Percentiles rank a stretch among this genome's conserved stretches.
phyloP scores from a whole-genome alignment of 2,113 vertebrate genomes.

The Melanotaenia duboulayi region DNA sequence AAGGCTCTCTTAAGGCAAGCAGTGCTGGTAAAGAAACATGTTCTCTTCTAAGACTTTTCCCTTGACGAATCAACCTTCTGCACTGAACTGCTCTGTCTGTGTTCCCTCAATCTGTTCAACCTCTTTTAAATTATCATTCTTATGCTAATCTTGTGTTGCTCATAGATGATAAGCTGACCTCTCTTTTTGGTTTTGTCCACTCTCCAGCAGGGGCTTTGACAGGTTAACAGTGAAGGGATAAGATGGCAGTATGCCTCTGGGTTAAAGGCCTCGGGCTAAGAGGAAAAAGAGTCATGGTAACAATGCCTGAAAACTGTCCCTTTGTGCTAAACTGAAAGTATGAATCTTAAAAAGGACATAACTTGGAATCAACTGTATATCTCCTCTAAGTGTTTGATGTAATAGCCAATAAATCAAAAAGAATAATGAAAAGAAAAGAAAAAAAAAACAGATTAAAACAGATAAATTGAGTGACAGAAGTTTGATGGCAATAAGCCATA shows the following conservation, averaged over 20 bases:
- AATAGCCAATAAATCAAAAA: background rate
- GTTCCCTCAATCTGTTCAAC: slow-evolving; percentile 28
- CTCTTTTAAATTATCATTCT: slow-evolving; percentile 8
- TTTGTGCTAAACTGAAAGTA: slow-evolving; percentile 26
- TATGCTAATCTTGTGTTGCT: slow-evolving; percentile 14
- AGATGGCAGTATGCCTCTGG: slow-evolving; percentile 25
- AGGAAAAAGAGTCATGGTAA: background rate
- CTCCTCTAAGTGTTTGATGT: background rate
- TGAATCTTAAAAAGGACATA: slow-evolving; percentile 12
- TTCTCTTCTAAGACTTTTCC: slow-evolving; percentile 32
- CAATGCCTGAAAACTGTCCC: slow-evolving; percentile 25
- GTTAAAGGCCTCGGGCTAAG: slow-evolving; percentile 46
- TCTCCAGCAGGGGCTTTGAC: slow-evolving; percentile 6
- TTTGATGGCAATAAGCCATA: slow-evolving; percentile 13
- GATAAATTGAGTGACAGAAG: slow-evolving; percentile 13
- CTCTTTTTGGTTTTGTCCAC: slow-evolving; percentile 22
- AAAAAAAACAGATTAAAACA: slow-evolving; percentile 1
- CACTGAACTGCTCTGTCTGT: slow-evolving; percentile 15
- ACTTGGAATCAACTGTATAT: background rate
- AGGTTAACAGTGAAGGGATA: slow-evolving; percentile 32
- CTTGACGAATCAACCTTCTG: slow-evolving; percentile 51
- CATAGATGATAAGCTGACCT: slow-evolving; percentile 19
- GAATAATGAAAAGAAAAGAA: background rate
- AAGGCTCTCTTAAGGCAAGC: slow-evolving; percentile 19
- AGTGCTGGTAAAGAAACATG: slow-evolving; percentile 25